phyloP scores from a whole-genome alignment of 1,140 invertebrate genomes.

The Ephestia elutella region DNA sequence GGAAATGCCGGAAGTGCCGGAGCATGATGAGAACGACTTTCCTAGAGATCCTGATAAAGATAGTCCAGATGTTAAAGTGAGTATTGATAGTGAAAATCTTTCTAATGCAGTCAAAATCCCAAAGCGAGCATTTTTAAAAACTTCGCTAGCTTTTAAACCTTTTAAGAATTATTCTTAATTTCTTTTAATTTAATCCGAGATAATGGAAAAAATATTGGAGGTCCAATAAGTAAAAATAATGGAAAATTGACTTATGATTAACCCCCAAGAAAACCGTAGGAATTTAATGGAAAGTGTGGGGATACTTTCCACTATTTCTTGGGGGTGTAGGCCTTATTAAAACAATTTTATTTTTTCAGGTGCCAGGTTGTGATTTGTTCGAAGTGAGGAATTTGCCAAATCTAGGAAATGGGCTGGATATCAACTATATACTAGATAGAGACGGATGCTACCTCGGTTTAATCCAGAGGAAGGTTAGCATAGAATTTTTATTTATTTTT shows the following conservation, averaged over 20 bases:
- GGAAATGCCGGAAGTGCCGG: constrained; percentile 19
- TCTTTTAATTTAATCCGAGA: too few relatives aligned
- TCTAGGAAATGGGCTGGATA: constrained; percentile 65
- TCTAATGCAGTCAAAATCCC: too few relatives aligned
- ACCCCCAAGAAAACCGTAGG: too few relatives aligned
- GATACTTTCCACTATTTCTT: too few relatives aligned
- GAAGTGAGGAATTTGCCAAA: constrained; percentile 76
- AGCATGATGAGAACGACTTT: constrained; percentile 22
- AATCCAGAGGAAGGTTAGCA: constrained; percentile 78
- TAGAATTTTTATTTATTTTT: not conserved
- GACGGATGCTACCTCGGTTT: constrained; percentile 82
- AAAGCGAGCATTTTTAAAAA: too few relatives aligned
- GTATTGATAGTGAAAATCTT: constrained; percentile 16
- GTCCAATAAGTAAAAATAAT: too few relatives aligned
- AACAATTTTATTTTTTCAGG: constrained; percentile 45
- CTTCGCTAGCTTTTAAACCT: too few relatives aligned
- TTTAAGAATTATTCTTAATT: too few relatives aligned
- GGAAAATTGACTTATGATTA: too few relatives aligned
- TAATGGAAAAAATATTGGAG: too few relatives aligned
- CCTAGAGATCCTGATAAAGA: constrained; percentile 59
- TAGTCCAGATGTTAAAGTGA: constrained; percentile 52
- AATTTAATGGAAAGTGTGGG: too few relatives aligned
- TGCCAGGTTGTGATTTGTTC: constrained; percentile 83
- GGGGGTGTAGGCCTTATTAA: too few relatives aligned
- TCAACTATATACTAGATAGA: constrained; percentile 68